Evolutionary conservation across 1,140 invertebrate genomes (phyloP).

Genomic region (Medauroidea extradentata): DNA sequence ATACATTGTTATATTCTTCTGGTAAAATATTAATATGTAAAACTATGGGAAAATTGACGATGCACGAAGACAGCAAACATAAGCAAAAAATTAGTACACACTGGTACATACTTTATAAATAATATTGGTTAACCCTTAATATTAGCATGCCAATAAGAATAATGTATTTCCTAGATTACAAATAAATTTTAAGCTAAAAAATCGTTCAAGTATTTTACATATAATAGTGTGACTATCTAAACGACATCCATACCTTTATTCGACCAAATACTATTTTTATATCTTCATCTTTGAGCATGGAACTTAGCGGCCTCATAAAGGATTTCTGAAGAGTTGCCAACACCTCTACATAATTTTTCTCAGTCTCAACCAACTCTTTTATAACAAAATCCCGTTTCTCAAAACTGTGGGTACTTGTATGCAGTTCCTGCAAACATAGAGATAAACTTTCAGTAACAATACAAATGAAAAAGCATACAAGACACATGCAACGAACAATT

Average conservation of each 20-base stretch:
- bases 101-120: too few species aligned
- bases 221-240: too few species aligned
- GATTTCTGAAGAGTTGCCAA: slow-evolving; percentile 80
- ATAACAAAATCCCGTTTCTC: slow-evolving; percentile 95
- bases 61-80: too few species aligned
- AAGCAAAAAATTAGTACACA: too few species aligned
- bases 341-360: slow-evolving; percentile 95
- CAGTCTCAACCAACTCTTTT: slow-evolving; percentile 92
- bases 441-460: not conserved
- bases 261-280: slow-evolving; percentile 78
- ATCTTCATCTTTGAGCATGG: slow-evolving; percentile 67
- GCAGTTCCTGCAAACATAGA: not conserved
- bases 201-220: too few species aligned
- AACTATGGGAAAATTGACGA: too few species aligned
- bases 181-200: too few species aligned
- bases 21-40: too few species aligned
- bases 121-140: too few species aligned
- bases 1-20: too few species aligned
- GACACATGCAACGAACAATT: not conserved
- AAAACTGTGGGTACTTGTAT: slow-evolving; percentile 22
- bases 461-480: not conserved
- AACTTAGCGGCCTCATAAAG: slow-evolving; percentile 73
- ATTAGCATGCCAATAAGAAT: too few species aligned
- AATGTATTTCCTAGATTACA: too few species aligned
- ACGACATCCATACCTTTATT: slow-evolving; percentile 82